These are phyloP conservation scores for Neolamprologus modestus DNA, from an alignment of 2,113 vertebrate genomes.

Conservation along the genomic window DNA sequence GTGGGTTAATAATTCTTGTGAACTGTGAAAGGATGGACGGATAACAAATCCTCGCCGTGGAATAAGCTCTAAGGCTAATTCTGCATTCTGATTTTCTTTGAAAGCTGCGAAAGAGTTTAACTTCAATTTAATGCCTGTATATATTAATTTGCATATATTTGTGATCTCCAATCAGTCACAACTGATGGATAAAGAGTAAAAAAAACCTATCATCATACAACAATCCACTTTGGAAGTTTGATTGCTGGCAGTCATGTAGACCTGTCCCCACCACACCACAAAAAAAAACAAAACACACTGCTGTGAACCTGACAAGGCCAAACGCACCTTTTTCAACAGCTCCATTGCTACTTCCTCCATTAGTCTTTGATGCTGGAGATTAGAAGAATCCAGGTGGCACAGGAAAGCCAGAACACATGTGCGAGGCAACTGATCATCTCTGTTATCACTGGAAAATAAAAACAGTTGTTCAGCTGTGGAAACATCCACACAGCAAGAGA, in stretches of 20 bases:
- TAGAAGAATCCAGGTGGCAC: slow-evolving; percentile 75
- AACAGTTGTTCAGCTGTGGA: neutral
- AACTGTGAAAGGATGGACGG: neutral
- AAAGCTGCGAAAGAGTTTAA: neutral
- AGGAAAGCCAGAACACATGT: slow-evolving; percentile 83
- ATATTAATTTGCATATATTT: neutral
- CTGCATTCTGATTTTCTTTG: neutral
- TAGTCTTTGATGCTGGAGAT: slow-evolving; percentile 71
- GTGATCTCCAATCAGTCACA: neutral
- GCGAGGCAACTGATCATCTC: slow-evolving; percentile 86
- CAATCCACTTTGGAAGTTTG: neutral
- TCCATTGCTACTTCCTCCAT: slow-evolving; percentile 78
- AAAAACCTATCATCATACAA: neutral
- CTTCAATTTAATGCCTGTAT: neutral
- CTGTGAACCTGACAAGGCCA: neutral
- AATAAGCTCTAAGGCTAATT: neutral
- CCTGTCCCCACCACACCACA: neutral
- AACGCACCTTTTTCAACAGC: slow-evolving; percentile 81
- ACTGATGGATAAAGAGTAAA: neutral
- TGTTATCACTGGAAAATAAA: slow-evolving; percentile 73
- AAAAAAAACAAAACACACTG: accelerated
- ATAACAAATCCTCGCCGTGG: neutral
- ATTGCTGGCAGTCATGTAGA: neutral
- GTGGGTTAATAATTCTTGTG: neutral
- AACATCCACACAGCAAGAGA: neutral